Evolutionary conservation across 2,797 vertebrate species (phyloP), one percentile per base, ranked within the genome.

Genomic region (Brachyrhaphis roseni): DNA sequence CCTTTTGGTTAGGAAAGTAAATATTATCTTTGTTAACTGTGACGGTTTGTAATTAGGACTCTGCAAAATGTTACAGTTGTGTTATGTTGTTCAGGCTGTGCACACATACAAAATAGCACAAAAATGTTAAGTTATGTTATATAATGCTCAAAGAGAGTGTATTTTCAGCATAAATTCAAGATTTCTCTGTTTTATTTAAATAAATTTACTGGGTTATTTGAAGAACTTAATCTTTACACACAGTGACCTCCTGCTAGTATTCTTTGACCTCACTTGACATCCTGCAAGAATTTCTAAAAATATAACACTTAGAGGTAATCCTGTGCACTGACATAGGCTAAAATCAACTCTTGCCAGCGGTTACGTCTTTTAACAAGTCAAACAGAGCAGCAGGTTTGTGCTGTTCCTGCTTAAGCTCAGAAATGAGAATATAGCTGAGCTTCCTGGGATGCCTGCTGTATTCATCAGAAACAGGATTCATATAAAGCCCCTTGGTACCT

Each of bases 221-320:
- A 34, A 34, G 16, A 15, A 11, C 20, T 36, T 10, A 36, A 18
- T 39, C 34, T 39, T 5, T 23, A 23, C 34, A 23, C 28, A 66
- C 15, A 10, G 62, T 18, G 16, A 18, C 36, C 34, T 4, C 28
- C 34, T 39, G 18, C 36, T 26, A 26, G 8, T 26, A 62, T 43
- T 78, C 23, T 68, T 71, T 75, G 51, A 71, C 18, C 53, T 75
- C 53, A 72, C 46, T 13, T 45, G 8, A 1, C 47, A 53, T 78
- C 74, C 53, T 31, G 39, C 26, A 31, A 78, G 28, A 83, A 45
- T 71, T 46, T 16, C 4, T 51, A 75, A 81, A 62, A 73, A 81
- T 73, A 0, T 43, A 83, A 86, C 77, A 81, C 41, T 64, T 77
- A 47, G 20, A 43, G 47, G 1, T 53, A 77, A 81, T 87, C 77